Percentiles rank a stretch among this genome's conserved stretches.
Evolutionary conservation across 2,113 vertebrate species (phyloP).

Genomic region (Apteryx mantelli): DNA sequence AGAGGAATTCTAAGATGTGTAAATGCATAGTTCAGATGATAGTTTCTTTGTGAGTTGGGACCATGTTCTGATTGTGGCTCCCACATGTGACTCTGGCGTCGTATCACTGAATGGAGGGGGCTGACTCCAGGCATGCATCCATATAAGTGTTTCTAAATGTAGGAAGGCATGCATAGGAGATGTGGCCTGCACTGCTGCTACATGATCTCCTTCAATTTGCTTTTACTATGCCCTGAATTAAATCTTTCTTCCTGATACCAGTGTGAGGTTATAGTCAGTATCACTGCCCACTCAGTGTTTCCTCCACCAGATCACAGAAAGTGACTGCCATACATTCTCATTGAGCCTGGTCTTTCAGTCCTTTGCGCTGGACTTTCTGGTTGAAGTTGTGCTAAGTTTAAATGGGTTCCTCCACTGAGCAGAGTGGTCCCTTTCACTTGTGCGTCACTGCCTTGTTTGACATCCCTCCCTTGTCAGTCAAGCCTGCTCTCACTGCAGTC

Average conservation of each 20-base stretch:
- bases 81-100: background rate
- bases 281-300: accelerated
- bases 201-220: background rate
- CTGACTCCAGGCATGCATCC: background rate
- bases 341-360: background rate
- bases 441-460: accelerated
- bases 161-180: background rate
- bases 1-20: accelerated
- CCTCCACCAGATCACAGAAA: background rate
- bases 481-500: background rate
- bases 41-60: background rate
- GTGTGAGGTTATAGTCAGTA: accelerated
- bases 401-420: background rate
- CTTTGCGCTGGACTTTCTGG: background rate
- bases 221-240: background rate
- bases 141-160: accelerated
- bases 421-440: background rate
- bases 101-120: accelerated
- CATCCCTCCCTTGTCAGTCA: background rate
- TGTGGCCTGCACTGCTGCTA: background rate
- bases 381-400: background rate
- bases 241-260: background rate
- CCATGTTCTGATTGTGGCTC: accelerated
- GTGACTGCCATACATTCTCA: accelerated
- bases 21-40: background rate